Evolutionary conservation across 2,113 vertebrate species (phyloP).

Genomic region (Limanda limanda): DNA sequence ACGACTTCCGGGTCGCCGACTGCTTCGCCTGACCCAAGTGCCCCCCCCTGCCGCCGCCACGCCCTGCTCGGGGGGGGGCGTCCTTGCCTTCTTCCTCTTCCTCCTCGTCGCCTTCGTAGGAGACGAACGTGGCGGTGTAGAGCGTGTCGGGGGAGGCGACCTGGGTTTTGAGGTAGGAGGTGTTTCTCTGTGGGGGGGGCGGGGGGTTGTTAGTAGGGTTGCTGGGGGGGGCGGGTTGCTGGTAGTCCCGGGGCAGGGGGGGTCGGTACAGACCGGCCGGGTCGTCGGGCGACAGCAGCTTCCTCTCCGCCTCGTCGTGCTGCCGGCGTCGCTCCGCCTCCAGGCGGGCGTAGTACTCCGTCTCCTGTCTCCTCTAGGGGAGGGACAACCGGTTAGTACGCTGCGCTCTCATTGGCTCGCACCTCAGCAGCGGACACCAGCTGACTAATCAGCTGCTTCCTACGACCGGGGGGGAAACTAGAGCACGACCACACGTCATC

Average conservation of each 20-base stretch:
- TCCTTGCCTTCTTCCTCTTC: conserved; percentile 84
- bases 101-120: conserved; percentile 90
- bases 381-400: conserved; percentile 83
- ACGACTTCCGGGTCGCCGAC: conserved; percentile 90
- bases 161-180: conserved; percentile 99
- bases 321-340: conserved; percentile 96
- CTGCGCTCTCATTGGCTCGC: conserved; percentile 53
- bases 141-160: conserved; percentile 96
- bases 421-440: conserved; percentile 28
- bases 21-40: conserved; percentile 96
- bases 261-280: conserved; percentile 96
- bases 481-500: background rate
- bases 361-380: conserved; percentile 96
- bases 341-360: conserved; percentile 97
- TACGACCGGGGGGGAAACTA: background rate
- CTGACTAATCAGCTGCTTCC: conserved; percentile 23
- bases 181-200: conserved; percentile 96
- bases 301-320: conserved; percentile 94
- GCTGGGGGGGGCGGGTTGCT: conserved; percentile 85
- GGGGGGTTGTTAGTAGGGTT: conserved; percentile 87
- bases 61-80: conserved; percentile 35
- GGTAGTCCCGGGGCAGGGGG: conserved; percentile 95
- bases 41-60: conserved; percentile 70
- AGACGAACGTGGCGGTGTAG: conserved; percentile 98
- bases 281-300: conserved; percentile 94